These are phyloP conservation scores for Acromyrmex echinatior DNA, from an alignment of 1,140 invertebrate genomes.

Conservation along the genomic window DNA sequence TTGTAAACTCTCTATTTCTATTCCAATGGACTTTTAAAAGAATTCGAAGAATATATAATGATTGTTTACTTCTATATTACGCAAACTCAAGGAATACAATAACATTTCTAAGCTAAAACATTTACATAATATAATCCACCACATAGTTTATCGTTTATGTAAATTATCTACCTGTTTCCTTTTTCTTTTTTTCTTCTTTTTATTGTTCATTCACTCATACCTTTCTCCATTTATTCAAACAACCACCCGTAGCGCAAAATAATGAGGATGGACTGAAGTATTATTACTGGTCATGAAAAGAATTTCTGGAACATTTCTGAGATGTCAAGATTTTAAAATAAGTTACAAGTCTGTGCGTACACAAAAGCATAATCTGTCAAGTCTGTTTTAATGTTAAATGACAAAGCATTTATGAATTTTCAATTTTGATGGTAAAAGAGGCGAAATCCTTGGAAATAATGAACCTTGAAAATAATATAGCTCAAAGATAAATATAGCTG, in stretches of 20 bases:
- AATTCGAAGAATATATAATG: not conserved
- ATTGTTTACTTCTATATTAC: not conserved
- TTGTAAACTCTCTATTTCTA: not conserved
- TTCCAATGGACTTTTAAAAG: not conserved
- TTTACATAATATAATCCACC: not conserved
- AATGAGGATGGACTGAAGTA: slow-evolving; percentile 79
- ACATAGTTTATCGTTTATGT: slow-evolving; percentile 59
- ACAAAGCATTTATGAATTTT: not conserved
- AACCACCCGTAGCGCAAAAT: slow-evolving; percentile 79
- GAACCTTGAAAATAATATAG: not conserved
- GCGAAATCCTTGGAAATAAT: not conserved
- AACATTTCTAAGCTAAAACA: slow-evolving; percentile 13
- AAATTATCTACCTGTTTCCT: slow-evolving; percentile 32
- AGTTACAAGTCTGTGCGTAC: slow-evolving; percentile 29
- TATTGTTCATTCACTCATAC: not conserved
- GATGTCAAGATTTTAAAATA: slow-evolving; percentile 41
- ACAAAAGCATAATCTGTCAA: slow-evolving; percentile 32
- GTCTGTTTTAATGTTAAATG: not conserved
- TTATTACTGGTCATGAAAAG: slow-evolving; percentile 71
- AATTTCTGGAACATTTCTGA: slow-evolving; percentile 65
- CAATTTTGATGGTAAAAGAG: not conserved
- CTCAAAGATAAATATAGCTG: not conserved
- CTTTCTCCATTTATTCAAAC: not conserved
- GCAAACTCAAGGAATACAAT: slow-evolving; percentile 44
- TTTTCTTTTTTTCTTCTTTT: slow-evolving; percentile 39